Base-by-base conservation (phyloP, 37 sponge, comb jelly and placozoan species). In the Beroe forskalii region DNA sequence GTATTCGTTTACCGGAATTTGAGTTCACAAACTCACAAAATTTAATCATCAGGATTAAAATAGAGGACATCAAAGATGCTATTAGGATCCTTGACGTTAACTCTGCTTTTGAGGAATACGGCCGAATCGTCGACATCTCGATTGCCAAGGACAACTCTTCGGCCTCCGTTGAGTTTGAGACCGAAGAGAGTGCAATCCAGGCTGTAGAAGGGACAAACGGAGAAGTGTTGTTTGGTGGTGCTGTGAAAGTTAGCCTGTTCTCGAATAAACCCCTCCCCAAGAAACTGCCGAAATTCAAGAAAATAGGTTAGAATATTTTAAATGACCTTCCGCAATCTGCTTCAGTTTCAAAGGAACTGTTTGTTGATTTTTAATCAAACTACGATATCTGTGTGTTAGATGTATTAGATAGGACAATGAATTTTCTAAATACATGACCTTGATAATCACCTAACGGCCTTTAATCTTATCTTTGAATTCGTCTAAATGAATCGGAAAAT, bases 141-240 rank as follows among this genome's bases (percentile, higher is more conserved):
- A 33, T 69, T 36, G 32, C 27, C 72, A 69, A 69, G 72, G 72
- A 69, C 33, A 48, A 48, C 55, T 17, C 6, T 12, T 80, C 35
- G 39, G 86, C 86, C 35, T 80, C 35, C 35, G 86, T 80, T n/a
- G 86, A 80, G 86, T 80, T 80, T 25, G 86, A 80, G 24, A 6
- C 44, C 4, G 31, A 44, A 24, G 86, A 38, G 2, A 37, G 24
- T 8, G 86, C 55, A 20, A 25, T 42, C 55, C 28, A 80, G 55
- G 86, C 86, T 1, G 86, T 80, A 24, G 86, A 41, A 30, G 55
- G 35, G 4, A 41, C 55, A 0, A 44, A 80, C 30, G 86, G 25
- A n/a, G 19, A 24, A 23, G 55, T 42, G 28, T 27, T 44, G n/a
- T 80, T 80, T 42, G 86, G 86, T 1, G 86, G 86, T 24, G 40